Conservation (phyloP, 2,113 vertebrate species). For the Epinephelus cyanopodus region DNA sequence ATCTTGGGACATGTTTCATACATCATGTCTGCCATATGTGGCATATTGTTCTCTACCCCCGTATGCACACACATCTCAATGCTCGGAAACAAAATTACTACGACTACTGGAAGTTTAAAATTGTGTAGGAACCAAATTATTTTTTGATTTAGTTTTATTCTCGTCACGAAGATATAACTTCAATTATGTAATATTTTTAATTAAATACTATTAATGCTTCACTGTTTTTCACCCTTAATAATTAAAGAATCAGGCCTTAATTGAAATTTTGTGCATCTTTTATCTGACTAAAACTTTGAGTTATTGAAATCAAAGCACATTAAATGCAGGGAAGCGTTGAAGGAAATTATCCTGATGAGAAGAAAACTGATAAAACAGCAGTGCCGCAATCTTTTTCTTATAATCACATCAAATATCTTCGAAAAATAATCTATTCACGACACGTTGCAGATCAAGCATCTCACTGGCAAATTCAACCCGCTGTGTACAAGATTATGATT, state of each 20-base stretch:
- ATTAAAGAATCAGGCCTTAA: neutral
- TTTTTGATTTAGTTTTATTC: neutral
- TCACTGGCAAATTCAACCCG: constrained; percentile 10
- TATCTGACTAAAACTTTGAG: neutral
- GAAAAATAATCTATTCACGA: constrained; percentile 3
- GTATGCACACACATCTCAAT: too few relatives aligned
- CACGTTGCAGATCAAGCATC: constrained; percentile 15
- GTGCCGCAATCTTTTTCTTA: constrained; percentile 1
- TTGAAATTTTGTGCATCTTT: constrained; percentile 19
- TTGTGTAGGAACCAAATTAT: neutral
- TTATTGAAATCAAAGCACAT: neutral
- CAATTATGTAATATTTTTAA: neutral
- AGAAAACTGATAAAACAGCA: neutral
- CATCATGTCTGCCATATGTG: too few relatives aligned
- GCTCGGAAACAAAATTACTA: neutral
- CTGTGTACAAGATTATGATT: constrained; percentile 19
- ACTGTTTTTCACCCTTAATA: neutral
- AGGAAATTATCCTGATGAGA: neutral
- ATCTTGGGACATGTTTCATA: too few relatives aligned
- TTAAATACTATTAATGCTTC: neutral
- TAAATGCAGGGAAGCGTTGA: neutral
- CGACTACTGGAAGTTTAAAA: neutral
- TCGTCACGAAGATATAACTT: neutral
- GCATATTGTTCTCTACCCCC: too few relatives aligned
- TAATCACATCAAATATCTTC: constrained; percentile 17